These are phyloP conservation scores for Leucoptera coffeella DNA, from an alignment of 2,888 invertebrate species.

Conservation along the genomic window DNA sequence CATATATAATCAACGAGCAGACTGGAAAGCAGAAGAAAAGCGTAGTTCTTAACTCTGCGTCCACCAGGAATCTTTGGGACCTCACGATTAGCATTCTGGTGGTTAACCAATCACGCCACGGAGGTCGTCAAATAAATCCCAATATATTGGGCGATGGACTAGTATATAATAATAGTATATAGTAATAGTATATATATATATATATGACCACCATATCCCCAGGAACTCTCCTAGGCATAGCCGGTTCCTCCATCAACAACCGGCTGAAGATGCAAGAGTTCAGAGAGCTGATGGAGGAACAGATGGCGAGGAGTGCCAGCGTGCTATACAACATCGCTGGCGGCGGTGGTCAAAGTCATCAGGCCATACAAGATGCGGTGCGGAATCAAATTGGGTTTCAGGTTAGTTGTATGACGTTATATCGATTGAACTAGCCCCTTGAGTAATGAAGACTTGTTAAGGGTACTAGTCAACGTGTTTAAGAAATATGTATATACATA, in stretches of 20 bases:
- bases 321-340: constrained; percentile 37
- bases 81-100: no score
- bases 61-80: no score
- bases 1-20: no score
- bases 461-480: background rate
- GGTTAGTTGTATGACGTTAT: constrained; percentile 11
- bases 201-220: no score
- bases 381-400: constrained; percentile 39
- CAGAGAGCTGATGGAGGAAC: constrained; percentile 51
- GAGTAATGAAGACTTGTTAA: background rate
- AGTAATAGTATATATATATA: no score
- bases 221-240: constrained; percentile 59
- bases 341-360: constrained; percentile 18
- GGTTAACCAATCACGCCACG: no score
- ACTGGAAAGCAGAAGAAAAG: no score
- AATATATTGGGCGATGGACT: no score
- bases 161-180: no score
- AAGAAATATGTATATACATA: background rate
- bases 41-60: no score
- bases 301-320: constrained; percentile 40
- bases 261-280: constrained; percentile 60
- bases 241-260: constrained; percentile 62
- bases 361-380: constrained; percentile 37
- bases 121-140: no score
- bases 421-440: background rate